These are phyloP conservation scores for Zootermopsis nevadensis DNA, from an alignment of 2,888 invertebrate genomes.

Conservation along the genomic window DNA sequence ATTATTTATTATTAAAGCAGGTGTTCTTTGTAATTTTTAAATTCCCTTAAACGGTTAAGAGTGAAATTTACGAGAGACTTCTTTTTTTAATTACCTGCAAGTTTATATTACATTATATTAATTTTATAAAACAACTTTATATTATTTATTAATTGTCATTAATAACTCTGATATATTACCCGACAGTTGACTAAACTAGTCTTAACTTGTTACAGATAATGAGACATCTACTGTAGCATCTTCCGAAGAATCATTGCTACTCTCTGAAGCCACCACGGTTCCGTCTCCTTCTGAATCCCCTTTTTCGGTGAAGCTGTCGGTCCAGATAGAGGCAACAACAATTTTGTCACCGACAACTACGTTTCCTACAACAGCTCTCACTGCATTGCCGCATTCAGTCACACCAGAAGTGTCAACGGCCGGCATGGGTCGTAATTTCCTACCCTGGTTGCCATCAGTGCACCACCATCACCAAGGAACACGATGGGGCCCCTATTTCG, in stretches of 20 bases:
- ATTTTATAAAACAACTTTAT: too few relatives aligned
- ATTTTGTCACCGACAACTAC: not conserved
- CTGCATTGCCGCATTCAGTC: not conserved
- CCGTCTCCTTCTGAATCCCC: not conserved
- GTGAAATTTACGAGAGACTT: too few relatives aligned
- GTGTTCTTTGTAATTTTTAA: too few relatives aligned
- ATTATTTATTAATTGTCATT: too few relatives aligned
- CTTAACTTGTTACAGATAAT: slow-evolving; percentile 38
- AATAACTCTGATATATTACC: too few relatives aligned
- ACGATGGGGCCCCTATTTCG: slow-evolving; percentile 68
- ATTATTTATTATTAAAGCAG: too few relatives aligned
- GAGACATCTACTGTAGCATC: slow-evolving; percentile 31
- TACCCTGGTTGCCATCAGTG: slow-evolving; percentile 38
- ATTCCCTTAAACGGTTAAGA: too few relatives aligned
- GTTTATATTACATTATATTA: too few relatives aligned
- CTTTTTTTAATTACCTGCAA: too few relatives aligned
- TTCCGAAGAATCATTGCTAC: not conserved
- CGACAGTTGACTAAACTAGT: too few relatives aligned
- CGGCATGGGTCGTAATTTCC: not conserved
- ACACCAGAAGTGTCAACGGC: not conserved
- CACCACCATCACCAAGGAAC: slow-evolving; percentile 49
- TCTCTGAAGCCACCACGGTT: slow-evolving; percentile 23
- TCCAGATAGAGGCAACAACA: slow-evolving; percentile 5
- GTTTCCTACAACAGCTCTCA: not conserved
- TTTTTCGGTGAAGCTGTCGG: not conserved